phyloP scores from a whole-genome alignment of 2,797 vertebrate genomes.

The Crocidura indochinensis region DNA sequence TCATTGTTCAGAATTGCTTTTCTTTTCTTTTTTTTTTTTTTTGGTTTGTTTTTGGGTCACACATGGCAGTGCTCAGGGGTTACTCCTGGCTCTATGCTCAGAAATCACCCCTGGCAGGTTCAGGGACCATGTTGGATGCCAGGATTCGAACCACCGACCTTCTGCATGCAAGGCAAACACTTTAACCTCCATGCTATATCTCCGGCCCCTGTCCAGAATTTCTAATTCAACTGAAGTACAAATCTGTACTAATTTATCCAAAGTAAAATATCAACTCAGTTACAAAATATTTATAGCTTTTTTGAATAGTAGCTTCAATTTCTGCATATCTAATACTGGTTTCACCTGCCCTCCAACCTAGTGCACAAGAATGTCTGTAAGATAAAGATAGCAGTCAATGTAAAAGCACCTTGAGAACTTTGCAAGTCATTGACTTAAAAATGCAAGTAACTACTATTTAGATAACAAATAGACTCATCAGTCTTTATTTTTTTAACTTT shows the following conservation, averaged over 20 bases:
- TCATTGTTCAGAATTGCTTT: not conserved
- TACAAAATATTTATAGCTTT: not conserved
- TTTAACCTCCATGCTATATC: no score
- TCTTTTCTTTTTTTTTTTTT: not conserved
- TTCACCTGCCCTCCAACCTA: not conserved
- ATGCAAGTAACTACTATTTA: not conserved
- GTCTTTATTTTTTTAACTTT: no score
- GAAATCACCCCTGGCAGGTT: no score
- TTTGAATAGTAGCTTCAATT: not conserved
- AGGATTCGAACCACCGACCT: no score
- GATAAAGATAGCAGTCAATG: not conserved
- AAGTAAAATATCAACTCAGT: not conserved
- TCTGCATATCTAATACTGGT: not conserved
- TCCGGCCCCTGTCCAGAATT: not conserved
- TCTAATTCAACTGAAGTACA: not conserved
- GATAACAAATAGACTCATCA: not conserved
- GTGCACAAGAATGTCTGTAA: not conserved
- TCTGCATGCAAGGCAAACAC: no score
- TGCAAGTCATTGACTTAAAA: slow-evolving; percentile 18
- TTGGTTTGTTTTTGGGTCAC: no score
- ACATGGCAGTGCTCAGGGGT: no score
- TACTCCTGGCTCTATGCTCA: no score
- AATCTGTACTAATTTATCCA: not conserved
- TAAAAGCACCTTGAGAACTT: not conserved
- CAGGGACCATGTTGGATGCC: no score